These are phyloP conservation scores for Chrysaora quinquecirrha DNA, from an alignment of 30 jellyfish, hydroid and myxozoan genomes.

Conservation along the genomic window DNA sequence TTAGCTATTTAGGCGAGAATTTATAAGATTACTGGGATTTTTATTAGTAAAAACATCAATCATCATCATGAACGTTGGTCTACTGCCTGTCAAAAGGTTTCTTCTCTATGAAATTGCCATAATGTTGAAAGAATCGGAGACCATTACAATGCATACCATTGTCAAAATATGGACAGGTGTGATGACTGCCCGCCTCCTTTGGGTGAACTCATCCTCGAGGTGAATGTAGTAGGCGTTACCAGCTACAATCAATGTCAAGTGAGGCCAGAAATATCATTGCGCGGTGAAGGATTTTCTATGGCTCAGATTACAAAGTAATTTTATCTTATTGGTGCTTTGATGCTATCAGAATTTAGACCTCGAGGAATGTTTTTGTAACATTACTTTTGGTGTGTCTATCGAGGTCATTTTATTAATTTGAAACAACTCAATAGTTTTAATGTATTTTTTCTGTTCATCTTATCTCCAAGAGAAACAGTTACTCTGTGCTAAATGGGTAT, in stretches of 20 bases:
- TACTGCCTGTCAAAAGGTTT: neutral
- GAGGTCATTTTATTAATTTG: too few species aligned
- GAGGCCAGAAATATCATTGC: constrained; percentile 71
- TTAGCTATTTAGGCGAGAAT: constrained; percentile 66
- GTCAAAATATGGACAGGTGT: constrained; percentile 52
- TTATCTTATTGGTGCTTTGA: neutral
- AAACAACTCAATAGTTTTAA: too few species aligned
- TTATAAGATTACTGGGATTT: constrained; percentile 43
- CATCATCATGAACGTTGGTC: constrained; percentile 5
- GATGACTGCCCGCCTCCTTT: constrained; percentile 70
- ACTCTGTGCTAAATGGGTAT: too few species aligned
- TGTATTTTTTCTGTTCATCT: too few species aligned
- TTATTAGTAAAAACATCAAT: constrained; percentile 51
- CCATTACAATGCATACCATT: constrained; percentile 55
- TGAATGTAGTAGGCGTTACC: constrained; percentile 68
- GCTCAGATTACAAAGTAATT: constrained; percentile 46
- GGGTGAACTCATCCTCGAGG: constrained; percentile 59
- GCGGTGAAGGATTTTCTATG: constrained; percentile 39
- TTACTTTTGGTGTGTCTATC: neutral
- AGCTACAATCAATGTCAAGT: constrained; percentile 60
- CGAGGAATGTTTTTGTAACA: neutral
- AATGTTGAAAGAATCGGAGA: constrained; percentile 28
- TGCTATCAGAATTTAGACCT: neutral
- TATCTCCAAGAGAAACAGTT: too few species aligned
- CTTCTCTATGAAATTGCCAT: neutral